A percentile compares a stretch with the other conserved stretches of the same genome.
Conservation (phyloP, 1,140 invertebrate species). For the Drosophila subpulchrella region DNA sequence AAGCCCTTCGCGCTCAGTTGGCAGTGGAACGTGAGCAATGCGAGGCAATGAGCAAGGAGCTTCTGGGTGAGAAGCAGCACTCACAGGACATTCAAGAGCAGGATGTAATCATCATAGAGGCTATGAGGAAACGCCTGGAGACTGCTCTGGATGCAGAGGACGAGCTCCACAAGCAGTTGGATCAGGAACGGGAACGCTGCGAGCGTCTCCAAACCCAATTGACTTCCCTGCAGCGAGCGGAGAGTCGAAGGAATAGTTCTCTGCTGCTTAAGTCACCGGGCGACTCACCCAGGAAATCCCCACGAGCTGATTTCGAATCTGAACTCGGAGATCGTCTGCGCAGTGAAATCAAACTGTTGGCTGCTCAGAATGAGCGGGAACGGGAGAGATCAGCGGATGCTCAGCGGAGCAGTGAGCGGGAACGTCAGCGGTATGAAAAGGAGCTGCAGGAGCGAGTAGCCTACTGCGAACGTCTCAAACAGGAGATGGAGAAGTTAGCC, state of each 20-base stretch:
- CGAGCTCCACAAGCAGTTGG: conserved; percentile 87
- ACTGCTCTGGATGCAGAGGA: conserved; percentile 87
- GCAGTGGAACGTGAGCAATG: conserved; percentile 85
- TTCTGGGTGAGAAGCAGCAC: conserved; percentile 86
- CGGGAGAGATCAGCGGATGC: conserved; percentile 84
- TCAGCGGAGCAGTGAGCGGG: conserved; percentile 84
- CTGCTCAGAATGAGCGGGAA: conserved; percentile 85
- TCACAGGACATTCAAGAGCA: conserved; percentile 86
- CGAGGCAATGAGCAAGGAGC: conserved; percentile 84
- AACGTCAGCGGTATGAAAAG: conserved; percentile 85
- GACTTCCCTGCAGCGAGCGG: conserved; percentile 70
- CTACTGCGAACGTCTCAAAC: conserved; percentile 86
- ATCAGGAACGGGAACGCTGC: conserved; percentile 85
- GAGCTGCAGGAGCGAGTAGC: conserved; percentile 86
- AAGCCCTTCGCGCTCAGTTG: conserved; percentile 84
- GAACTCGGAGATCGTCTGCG: conserved; percentile 85
- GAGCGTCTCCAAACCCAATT: conserved; percentile 85
- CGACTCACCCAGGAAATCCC: conserved; percentile 74
- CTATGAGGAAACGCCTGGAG: conserved; percentile 87
- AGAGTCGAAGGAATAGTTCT: conserved; percentile 70
- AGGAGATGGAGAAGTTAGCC: conserved; percentile 77
- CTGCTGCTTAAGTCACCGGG: conserved; percentile 71
- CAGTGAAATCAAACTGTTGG: conserved; percentile 85
- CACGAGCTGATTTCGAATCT: conserved; percentile 78
- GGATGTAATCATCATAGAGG: conserved; percentile 87